Percentiles rank a stretch among this genome's conserved stretches.
Evolutionary conservation across 2,113 vertebrate genomes (phyloP).

Genomic region (Ageneiosus marmoratus): DNA sequence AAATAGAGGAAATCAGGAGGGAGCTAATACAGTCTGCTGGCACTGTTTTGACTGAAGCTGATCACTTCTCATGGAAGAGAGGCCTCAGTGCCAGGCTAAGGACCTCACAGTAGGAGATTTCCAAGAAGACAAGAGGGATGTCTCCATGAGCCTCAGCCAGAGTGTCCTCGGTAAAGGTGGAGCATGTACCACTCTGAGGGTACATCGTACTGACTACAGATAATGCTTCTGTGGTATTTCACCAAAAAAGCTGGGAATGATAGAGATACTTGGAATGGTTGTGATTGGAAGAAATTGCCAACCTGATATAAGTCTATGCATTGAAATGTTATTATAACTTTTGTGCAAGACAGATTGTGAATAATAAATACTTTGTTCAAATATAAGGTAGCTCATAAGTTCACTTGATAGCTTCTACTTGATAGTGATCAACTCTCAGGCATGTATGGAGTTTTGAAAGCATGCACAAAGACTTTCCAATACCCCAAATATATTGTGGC

Average conservation of each 20-base stretch:
- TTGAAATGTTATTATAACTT: neutral
- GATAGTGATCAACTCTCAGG: neutral
- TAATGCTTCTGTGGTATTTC: neutral
- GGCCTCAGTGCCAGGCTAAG: neutral
- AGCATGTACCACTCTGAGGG: neutral
- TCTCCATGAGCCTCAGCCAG: neutral
- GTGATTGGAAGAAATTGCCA: neutral
- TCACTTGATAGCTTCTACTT: neutral
- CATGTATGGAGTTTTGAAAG: neutral
- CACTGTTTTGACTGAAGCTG: neutral
- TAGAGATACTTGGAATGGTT: neutral
- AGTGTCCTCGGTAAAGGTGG: neutral
- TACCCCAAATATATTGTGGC: neutral
- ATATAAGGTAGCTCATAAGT: neutral
- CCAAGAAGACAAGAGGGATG: neutral
- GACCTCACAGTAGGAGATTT: neutral
- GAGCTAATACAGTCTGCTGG: neutral
- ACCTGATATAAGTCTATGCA: neutral
- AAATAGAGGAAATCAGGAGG: neutral
- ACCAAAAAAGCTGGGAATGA: neutral
- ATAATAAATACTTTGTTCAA: neutral
- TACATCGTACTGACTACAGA: neutral
- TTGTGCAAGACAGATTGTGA: neutral
- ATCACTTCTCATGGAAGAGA: neutral
- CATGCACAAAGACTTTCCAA: neutral